A percentile compares a stretch with the other conserved stretches of the same genome.
Evolutionary conservation across 2,113 vertebrate genomes (phyloP).

Genomic region (Struthidea cinerea): DNA sequence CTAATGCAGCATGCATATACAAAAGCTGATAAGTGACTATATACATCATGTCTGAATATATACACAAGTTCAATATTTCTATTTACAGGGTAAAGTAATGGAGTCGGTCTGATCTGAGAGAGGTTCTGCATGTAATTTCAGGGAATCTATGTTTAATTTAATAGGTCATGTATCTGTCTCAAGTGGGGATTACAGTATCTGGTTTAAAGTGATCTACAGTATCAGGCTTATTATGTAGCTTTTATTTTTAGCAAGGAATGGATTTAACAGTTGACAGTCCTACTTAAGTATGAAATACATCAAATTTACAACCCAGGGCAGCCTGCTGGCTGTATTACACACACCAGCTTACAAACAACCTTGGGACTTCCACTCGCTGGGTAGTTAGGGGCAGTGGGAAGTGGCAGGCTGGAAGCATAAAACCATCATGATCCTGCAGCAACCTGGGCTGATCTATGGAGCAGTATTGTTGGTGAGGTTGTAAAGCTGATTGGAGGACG

Average conservation of each 20-base stretch:
- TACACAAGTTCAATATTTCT: slow-evolving; percentile 54
- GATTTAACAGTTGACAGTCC: slow-evolving; percentile 61
- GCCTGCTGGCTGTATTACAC: neutral
- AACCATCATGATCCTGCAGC: neutral
- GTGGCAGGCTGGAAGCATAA: neutral
- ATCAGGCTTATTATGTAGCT: slow-evolving; percentile 62
- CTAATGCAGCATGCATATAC: neutral
- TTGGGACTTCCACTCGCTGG: neutral
- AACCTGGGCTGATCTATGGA: neutral
- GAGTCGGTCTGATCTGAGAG: slow-evolving; percentile 20
- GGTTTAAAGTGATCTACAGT: slow-evolving; percentile 61
- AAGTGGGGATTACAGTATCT: slow-evolving; percentile 60
- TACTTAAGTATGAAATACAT: slow-evolving; percentile 50
- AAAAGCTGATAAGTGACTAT: slow-evolving; percentile 6
- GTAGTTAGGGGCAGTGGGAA: neutral
- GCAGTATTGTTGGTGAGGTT: neutral
- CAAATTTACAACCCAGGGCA: slow-evolving; percentile 38
- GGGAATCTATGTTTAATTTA: slow-evolving; percentile 67
- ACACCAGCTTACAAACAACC: slow-evolving; percentile 15
- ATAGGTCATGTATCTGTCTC: slow-evolving; percentile 63
- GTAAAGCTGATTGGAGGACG: slow-evolving; percentile 30
- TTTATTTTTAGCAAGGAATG: slow-evolving; percentile 64
- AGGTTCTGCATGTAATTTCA: slow-evolving; percentile 43
- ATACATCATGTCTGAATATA: slow-evolving; percentile 2
- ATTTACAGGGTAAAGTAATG: slow-evolving; percentile 44